These are phyloP conservation scores for Ceratina japonica DNA, from an alignment of 1,140 invertebrate species.

Conservation along the genomic window DNA sequence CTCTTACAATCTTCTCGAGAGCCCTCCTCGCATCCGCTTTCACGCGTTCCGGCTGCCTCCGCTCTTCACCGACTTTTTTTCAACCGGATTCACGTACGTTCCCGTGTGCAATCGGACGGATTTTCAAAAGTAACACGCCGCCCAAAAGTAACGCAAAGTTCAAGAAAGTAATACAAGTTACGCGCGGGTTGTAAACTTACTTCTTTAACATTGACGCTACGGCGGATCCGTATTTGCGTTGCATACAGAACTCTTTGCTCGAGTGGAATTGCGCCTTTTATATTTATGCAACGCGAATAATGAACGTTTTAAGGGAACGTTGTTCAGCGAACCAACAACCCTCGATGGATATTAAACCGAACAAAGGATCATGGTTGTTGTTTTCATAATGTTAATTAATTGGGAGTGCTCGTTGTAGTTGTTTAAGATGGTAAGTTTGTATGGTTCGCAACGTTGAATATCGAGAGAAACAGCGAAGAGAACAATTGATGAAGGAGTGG, in stretches of 20 bases:
- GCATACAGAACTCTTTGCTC: too few relatives aligned
- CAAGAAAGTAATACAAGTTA: background rate
- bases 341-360: background rate
- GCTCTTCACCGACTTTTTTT: constrained; percentile 10
- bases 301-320: background rate
- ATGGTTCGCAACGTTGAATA: background rate
- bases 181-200: too few relatives aligned
- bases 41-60: background rate
- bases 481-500: constrained; percentile 3
- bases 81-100: background rate
- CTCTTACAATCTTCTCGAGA: constrained; percentile 9
- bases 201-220: background rate
- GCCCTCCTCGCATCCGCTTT: background rate
- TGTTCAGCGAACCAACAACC: background rate
- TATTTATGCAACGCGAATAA: background rate
- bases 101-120: background rate
- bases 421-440: background rate
- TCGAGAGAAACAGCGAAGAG: background rate
- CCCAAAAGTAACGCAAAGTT: background rate
- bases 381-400: background rate
- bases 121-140: background rate
- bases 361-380: background rate
- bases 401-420: constrained; percentile 14
- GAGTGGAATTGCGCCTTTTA: too few relatives aligned
- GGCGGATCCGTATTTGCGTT: background rate